Percentiles rank a stretch among this genome's conserved stretches.
phyloP scores from a whole-genome alignment of 2,113 vertebrate species.

The Vulpes lagopus region DNA sequence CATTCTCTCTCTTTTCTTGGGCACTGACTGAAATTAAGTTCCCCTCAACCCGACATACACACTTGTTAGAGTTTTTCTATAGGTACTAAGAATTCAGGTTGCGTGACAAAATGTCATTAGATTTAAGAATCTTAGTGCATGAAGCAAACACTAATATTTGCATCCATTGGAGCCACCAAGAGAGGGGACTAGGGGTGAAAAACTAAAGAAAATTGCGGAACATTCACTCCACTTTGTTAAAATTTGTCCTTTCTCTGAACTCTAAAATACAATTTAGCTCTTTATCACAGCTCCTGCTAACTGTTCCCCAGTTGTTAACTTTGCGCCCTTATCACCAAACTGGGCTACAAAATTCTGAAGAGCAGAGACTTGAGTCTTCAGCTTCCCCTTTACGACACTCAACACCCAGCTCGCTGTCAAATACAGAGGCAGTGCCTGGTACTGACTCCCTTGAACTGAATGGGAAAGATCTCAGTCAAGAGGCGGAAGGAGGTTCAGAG shows the following conservation, averaged over 20 bases:
- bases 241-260: constrained; percentile 45
- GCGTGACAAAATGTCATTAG: not conserved
- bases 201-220: not conserved
- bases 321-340: not conserved
- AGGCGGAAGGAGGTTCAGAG: not conserved
- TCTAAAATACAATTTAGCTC: constrained; percentile 27
- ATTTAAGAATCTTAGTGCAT: not conserved
- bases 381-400: not conserved
- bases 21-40: constrained; percentile 16
- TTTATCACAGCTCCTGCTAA: not conserved
- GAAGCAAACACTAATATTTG: constrained; percentile 35
- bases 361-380: not conserved
- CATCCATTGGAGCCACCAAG: not conserved
- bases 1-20: not conserved
- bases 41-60: not conserved
- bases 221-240: not conserved
- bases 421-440: not conserved
- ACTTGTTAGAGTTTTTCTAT: constrained; percentile 7
- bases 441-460: not conserved
- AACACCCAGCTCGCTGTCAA: not conserved
- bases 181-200: not conserved
- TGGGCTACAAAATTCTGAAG: not conserved
- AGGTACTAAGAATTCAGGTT: not conserved
- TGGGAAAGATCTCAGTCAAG: not conserved
- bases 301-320: not conserved